Base-by-base conservation (phyloP, 1,140 invertebrate genomes). In the Drosophila murphyi region DNA sequence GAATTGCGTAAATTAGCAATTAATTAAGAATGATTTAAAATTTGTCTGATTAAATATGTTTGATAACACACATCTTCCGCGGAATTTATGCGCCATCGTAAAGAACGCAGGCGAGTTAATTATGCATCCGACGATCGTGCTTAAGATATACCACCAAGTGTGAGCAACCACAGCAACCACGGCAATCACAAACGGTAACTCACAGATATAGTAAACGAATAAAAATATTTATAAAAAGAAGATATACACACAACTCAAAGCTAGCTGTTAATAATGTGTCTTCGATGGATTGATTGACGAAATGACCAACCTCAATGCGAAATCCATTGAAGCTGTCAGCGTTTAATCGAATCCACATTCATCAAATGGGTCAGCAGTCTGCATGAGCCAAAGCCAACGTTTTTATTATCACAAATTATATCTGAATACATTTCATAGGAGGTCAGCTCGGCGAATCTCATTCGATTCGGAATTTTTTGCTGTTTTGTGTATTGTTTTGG, bases 361-460 rank as follows among this genome's bases (percentile, higher is more conserved):
- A 70, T 73, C 69, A 89, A 85, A 83, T 87, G 79, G 82, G 82
- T 87, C 82, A 87, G 50, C 72, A 60, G 67, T 60, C 32, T 72
- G 74, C 74, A 68, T 43, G 47, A n/a, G 8, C 34, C 45, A 34
- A 5, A 51, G 43, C 5, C 37, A 48, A 61, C 68, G 73, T 41
- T 70, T 76, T 60, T 72, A 76, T 76, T 73, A 67, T 62, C 74
- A 68, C 74, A 76, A 73, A 76, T 76, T 76, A 72, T 71, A 63
- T 48, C 54, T 59, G 72, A 75, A 75, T 63, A 88, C 41, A 74
- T 71, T 72, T 72, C 20, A 28, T 4, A 50, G 75, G 70, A 73
- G 70, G 75, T 76, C 69, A 76, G 43, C 48, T 55, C 51, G 61
- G 52, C 60, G 51, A 72, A 72, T 71, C 57, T 55, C 29, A 45